phyloP scores from a whole-genome alignment of 2,113 vertebrate species.

The Marmota flaviventris region DNA sequence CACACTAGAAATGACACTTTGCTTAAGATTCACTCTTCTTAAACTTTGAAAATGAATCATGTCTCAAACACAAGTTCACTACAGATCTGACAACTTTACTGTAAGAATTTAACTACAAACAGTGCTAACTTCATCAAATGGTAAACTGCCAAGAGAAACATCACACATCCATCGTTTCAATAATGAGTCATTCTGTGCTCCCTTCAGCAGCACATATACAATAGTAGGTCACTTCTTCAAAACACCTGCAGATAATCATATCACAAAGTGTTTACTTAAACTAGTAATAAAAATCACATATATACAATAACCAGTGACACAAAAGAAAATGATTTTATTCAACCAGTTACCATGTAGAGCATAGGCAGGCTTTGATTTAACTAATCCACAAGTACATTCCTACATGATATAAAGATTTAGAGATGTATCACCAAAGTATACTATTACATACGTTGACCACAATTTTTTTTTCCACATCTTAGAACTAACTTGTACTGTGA shows the following conservation, averaged over 20 bases:
- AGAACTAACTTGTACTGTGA: neutral
- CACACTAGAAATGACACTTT: neutral
- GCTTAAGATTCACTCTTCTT: neutral
- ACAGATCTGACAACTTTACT: neutral
- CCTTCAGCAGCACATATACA: no score
- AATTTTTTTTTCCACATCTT: slow-evolving; percentile 4
- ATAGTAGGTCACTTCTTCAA: neutral
- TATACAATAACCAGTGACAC: neutral
- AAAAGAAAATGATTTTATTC: slow-evolving; percentile 31
- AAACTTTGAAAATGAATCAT: neutral
- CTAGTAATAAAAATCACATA: neutral
- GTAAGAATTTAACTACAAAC: neutral
- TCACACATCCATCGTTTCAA: neutral
- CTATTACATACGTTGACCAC: neutral
- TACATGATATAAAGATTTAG: neutral
- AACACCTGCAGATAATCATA: neutral
- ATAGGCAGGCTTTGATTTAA: neutral
- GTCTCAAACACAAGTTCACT: neutral
- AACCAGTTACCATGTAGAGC: neutral
- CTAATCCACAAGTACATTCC: slow-evolving; percentile 1
- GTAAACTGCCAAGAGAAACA: slow-evolving; percentile 20
- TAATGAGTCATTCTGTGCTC: neutral
- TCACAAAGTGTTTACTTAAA: neutral
- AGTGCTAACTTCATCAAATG: neutral
- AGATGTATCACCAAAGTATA: slow-evolving; percentile 4